Evolutionary conservation across 1,140 invertebrate species (phyloP), one percentile per base, ranked within the genome.

Genomic region (Bombus pascuorum): DNA sequence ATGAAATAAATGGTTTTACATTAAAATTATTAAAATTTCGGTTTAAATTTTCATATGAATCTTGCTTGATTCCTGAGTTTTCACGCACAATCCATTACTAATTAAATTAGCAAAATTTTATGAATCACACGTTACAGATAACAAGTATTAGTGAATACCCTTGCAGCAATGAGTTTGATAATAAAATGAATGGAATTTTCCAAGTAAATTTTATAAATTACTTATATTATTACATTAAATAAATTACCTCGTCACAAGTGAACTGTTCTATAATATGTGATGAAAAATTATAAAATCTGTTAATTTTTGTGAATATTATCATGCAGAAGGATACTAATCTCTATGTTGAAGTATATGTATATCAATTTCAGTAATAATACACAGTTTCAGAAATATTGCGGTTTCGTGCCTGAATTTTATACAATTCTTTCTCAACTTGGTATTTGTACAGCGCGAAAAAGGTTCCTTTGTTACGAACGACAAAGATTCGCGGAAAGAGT

Each of bases 381-480:
- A 25, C 28, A 25, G 12, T 72, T 72, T 59, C 2, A 15, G 22
- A 47, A 77, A 53, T n/a, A 47, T 77, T 22, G 18, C n/a, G 13
- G 10, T 13, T 13, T 22, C 68, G 18, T 77, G 32, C 15, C 15
- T 25, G 25, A 34, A 12, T 39, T 77, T 77, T 39, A 32, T 32
- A 5, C 4, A 22, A 22, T 70, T 53, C 22, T 15, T 34, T 13
- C 34, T 34, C 42, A 57, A 37, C 57, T 53, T 12, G 32, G 15
- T 18, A 77, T 34, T 68, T 22, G 32, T 15, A 18, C 15, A 39
- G n/a, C 37, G 37, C 13, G 76, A 47, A 72, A 84, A 65, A 80
- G 18, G 42, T 15, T 62, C 72, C 53, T 80, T 84, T 84, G 83
- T 84, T 44, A n/a, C 32, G 53, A 25, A 44, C 66, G 66, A 84